Conservation (phyloP, 2,113 vertebrate genomes). For the Pogonocichla stellata region DNA sequence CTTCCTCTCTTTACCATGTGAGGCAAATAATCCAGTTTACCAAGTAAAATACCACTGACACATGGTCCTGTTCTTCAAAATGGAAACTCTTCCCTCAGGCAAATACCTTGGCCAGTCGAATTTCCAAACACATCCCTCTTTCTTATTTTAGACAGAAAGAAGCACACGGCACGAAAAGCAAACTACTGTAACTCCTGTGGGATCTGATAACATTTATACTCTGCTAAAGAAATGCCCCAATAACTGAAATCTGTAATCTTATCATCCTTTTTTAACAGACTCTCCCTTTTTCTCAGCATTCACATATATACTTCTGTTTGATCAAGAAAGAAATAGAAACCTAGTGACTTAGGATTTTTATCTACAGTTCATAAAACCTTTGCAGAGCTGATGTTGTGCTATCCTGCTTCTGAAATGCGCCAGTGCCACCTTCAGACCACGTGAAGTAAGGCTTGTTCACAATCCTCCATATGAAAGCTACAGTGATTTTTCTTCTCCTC, state of each 20-base stretch:
- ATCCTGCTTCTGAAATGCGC: not conserved
- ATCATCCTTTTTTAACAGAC: constrained; percentile 26
- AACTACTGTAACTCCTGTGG: constrained; percentile 25
- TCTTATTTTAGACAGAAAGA: constrained; percentile 34
- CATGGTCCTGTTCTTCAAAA: not conserved
- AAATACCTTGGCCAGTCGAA: not conserved
- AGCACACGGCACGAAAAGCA: not conserved
- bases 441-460: not conserved
- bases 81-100: constrained; percentile 13
- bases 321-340: constrained; percentile 49
- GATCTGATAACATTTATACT: constrained; percentile 57
- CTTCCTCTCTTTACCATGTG: not conserved
- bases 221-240: constrained; percentile 11
- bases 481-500: not conserved
- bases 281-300: constrained; percentile 47
- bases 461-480: not conserved
- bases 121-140: constrained; percentile 29
- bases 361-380: not conserved
- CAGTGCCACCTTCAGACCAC: constrained; percentile 68
- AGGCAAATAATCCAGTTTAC: not conserved
- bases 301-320: not conserved
- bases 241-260: constrained; percentile 38
- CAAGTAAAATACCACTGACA: not conserved
- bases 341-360: constrained; percentile 23
- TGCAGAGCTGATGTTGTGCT: not conserved